Evolutionary conservation across 1,140 invertebrate genomes (phyloP).

Genomic region (Latrodectus geometricus): DNA sequence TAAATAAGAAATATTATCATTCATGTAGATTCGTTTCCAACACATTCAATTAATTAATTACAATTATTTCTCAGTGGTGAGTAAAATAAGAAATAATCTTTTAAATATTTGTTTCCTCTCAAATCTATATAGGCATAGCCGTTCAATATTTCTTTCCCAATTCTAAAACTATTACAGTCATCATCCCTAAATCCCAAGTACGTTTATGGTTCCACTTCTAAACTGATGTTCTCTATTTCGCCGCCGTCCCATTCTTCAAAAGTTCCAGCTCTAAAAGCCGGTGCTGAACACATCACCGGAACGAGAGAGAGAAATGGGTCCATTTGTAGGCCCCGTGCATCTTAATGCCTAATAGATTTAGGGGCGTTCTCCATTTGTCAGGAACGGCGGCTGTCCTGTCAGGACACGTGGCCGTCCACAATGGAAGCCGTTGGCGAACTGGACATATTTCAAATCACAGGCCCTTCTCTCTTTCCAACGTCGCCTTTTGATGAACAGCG

Average conservation of each 20-base stretch:
- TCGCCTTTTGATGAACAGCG: not conserved
- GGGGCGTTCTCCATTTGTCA: conserved; percentile 57
- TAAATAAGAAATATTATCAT: no score
- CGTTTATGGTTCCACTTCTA: not conserved
- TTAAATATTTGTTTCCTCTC: no score
- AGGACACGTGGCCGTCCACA: conserved; percentile 35
- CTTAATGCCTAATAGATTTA: conserved; percentile 58
- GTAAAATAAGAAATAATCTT: no score
- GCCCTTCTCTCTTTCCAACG: not conserved
- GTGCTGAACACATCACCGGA: not conserved
- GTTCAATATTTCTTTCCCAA: no score
- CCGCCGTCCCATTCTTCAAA: not conserved
- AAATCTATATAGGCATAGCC: no score
- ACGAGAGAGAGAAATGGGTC: not conserved
- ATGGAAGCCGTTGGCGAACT: not conserved
- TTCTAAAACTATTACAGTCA: not conserved
- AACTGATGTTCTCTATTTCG: not conserved
- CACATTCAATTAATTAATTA: no score
- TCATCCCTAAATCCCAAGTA: conserved; percentile 3
- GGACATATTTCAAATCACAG: not conserved
- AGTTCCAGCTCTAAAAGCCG: conserved; percentile 3
- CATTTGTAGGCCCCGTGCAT: conserved; percentile 42
- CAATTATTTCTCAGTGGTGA: no score
- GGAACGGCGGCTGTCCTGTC: conserved; percentile 15
- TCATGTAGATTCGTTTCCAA: no score